Evolutionary conservation across 1,140 invertebrate species (phyloP), one percentile per base, ranked within the genome.

Genomic region (Thaumatotibia leucotreta): DNA sequence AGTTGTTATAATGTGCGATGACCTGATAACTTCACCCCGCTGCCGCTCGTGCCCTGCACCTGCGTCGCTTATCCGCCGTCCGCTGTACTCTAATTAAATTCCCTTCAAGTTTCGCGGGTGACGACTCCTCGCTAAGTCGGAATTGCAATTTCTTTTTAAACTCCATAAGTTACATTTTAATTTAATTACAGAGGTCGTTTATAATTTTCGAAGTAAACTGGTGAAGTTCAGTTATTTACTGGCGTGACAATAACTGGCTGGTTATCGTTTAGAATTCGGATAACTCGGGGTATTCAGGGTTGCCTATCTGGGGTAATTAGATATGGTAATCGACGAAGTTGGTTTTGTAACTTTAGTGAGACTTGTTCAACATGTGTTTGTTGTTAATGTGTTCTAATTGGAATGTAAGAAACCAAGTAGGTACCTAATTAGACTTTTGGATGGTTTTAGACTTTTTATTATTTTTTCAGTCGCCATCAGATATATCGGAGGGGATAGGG

Each of bases 141-240:
- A 84, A 82, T 79, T 72, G 75, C 77, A 81, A 77, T 84, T 83
- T 79, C 80, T 86, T 86, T 80, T 85, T 82, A 84, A 85, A 86
- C 77, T 84, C 75, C 75, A 82, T 82, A 86, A 85, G 78, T 86
- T 86, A 82, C 75, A 80, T 85, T 84, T 84, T 82, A 86, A 88
- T 86, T 86, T 86, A 86, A 86, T 84, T 84, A 86, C 78, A 75
- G 74, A 45, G 68, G 75, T 78, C 74, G 75, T 73, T 84, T 84
- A 83, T 86, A 86, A 86, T 86, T 84, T 80, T 82, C 62, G 75
- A 79, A 77, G 72, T 70, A 80, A 88, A 88, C 86, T 88, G 78
- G 74, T 64, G 79, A 88, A 88, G 78, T 88, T 88, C 24, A 82
- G 70, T 78, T 85, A 86, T 88, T 86, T 86, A 85, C 85, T 69